Conservation (phyloP, 2,888 invertebrate genomes). For the Chorisops tibialis region DNA sequence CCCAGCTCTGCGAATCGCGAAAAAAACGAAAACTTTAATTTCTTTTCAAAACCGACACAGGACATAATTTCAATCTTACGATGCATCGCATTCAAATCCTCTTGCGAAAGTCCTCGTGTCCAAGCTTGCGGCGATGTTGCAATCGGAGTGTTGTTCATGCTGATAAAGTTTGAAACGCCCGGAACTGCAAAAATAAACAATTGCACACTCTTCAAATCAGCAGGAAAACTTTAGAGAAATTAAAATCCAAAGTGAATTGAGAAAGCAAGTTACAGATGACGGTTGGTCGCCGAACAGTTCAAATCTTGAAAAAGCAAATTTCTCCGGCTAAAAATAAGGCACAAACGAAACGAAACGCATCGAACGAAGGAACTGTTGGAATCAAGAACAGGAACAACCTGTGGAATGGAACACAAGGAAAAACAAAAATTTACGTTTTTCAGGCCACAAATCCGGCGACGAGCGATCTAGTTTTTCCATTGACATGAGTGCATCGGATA, state of each 20-base stretch:
- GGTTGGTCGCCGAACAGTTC: too few relatives aligned
- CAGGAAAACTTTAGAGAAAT: not conserved
- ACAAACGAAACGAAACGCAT: too few relatives aligned
- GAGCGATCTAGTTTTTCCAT: conserved; percentile 88
- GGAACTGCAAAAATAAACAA: conserved; percentile 62
- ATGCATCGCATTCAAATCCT: conserved; percentile 72
- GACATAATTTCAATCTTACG: conserved; percentile 64
- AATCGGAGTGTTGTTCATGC: conserved; percentile 60
- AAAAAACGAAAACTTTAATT: not conserved
- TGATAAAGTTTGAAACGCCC: conserved; percentile 81
- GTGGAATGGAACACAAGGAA: not conserved
- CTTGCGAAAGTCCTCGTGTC: conserved; percentile 65
- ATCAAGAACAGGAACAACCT: not conserved
- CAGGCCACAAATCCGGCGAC: conserved; percentile 97
- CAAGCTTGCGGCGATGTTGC: conserved; percentile 59
- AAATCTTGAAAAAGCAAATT: too few relatives aligned
- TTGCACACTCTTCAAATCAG: not conserved
- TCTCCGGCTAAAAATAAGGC: too few relatives aligned
- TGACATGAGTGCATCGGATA: conserved; percentile 76
- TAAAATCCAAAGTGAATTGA: too few relatives aligned
- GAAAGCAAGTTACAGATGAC: too few relatives aligned
- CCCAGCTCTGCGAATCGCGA: conserved; percentile 61
- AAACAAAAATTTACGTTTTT: conserved; percentile 72
- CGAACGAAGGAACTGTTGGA: too few relatives aligned
- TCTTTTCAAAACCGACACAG: not conserved